These are phyloP conservation scores for Henricia sp. DNA, from an alignment of 53 echinoderm and acorn worm genomes.

Conservation along the genomic window DNA sequence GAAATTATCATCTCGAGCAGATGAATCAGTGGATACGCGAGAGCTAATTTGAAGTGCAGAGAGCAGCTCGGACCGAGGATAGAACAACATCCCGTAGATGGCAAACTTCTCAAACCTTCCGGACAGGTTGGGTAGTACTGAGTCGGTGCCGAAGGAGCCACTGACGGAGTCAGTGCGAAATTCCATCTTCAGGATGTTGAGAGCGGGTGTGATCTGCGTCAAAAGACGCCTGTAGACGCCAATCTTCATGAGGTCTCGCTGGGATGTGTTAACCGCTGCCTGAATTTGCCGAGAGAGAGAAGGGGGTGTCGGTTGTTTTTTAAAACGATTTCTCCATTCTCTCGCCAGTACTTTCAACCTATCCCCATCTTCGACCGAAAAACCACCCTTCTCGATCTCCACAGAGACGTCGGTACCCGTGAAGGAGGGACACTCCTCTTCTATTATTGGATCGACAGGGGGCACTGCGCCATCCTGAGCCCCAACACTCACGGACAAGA, in stretches of 20 bases:
- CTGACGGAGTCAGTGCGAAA: not conserved
- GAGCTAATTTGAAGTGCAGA: not conserved
- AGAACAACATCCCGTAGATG: conserved; percentile 7
- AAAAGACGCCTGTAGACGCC: conserved; percentile 2
- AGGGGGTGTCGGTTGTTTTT: too few species aligned
- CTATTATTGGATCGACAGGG: not conserved
- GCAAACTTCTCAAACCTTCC: not conserved
- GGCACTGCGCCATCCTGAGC: not conserved
- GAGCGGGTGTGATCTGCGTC: not conserved
- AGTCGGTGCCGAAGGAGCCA: not conserved
- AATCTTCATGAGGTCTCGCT: conserved; percentile 19
- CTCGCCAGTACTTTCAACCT: not conserved
- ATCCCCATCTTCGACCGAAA: not conserved
- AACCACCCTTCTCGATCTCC: not conserved
- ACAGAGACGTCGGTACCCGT: not conserved
- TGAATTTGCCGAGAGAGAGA: not conserved
- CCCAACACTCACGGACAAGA: not conserved
- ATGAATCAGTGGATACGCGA: not conserved
- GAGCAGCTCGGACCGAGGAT: conserved; percentile 9
- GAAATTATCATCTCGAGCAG: not conserved
- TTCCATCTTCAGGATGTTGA: not conserved
- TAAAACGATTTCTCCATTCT: not conserved
- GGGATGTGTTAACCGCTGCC: not conserved
- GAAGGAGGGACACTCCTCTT: not conserved
- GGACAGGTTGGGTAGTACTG: not conserved